Base-by-base conservation (phyloP, 1,140 invertebrate genomes). In the Drosophila oshimai region DNA sequence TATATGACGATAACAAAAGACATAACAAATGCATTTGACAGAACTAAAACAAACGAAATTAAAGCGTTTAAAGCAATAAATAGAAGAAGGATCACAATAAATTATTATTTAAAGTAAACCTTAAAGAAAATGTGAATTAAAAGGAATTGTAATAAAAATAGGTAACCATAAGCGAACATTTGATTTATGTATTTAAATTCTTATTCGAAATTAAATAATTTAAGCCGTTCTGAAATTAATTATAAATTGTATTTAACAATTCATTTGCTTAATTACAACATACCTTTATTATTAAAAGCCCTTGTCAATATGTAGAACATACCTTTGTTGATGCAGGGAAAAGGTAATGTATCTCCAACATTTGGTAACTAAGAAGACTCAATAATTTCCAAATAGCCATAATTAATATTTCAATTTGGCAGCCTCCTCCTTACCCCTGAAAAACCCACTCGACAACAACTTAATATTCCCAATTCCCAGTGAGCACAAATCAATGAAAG, bases 381-480 rank as follows among this genome's bases (percentile, higher is more conserved):
- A 20, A 55, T 15, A 6, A 58, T 55, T 55, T 60, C 12, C 36
- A 15, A 34, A 6, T 33, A 17, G 15, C 28, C 37, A 4, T 45
- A 45, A 36, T 60, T 60, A 60, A 62, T 60, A 62, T 62, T 60
- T 60, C 28, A 60, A 60, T 44, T 57, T 33, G 29, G 13, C 20
- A 24, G 45, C 18, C 4, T 2, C 5, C n/a, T 15, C 18, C 4
- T 12, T 3, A 4, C 0, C n/a, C 24, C 15, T 24, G 26, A 22
- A 20, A 39, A 46, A 22, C 15, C 22, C 7, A 34, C 54, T 44
- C 18, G 28, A 22, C 58, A 22, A 41, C 41, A 31, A 39, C 61
- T 65, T 65, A 46, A 67, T 65, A 65, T 49, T 50, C 44, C 60
- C 60, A 65, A 67, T 67, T 67, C 62, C 34, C 60, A 50, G 42